Conservation (phyloP, 2,113 vertebrate genomes). For the Petaurus breviceps region DNA sequence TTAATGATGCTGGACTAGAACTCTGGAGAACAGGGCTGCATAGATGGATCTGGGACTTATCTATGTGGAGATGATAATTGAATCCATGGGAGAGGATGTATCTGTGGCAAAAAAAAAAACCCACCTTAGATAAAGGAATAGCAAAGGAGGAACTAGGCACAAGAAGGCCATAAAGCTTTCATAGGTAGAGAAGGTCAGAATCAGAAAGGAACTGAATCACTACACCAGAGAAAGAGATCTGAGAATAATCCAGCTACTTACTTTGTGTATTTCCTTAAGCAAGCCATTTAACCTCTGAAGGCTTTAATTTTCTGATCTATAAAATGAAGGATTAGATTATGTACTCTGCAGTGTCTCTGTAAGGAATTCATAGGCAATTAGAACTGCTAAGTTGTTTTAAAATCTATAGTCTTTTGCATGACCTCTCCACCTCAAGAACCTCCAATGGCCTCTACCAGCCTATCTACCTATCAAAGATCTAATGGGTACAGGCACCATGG, state of each 20-base stretch:
- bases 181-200: not conserved
- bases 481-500: not conserved
- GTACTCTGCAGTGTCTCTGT: not conserved
- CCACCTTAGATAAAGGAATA: not conserved
- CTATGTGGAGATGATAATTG: not conserved
- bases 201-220: not conserved
- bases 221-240: not conserved
- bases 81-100: not conserved
- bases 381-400: not conserved
- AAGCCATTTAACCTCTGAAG: not conserved
- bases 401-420: not conserved
- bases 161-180: not conserved
- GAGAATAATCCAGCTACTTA: not conserved
- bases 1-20: not conserved
- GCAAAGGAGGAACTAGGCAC: not conserved
- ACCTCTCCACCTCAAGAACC: not conserved
- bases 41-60: not conserved
- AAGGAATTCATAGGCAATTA: not conserved
- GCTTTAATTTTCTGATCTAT: not conserved
- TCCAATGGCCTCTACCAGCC: not conserved
- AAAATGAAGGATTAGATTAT: not conserved
- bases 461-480: not conserved
- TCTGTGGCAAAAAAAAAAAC: not conserved
- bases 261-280: not conserved
- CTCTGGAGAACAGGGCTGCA: not conserved